Base-by-base conservation (phyloP, 1,140 invertebrate genomes). In the Aphelinus certus region DNA sequence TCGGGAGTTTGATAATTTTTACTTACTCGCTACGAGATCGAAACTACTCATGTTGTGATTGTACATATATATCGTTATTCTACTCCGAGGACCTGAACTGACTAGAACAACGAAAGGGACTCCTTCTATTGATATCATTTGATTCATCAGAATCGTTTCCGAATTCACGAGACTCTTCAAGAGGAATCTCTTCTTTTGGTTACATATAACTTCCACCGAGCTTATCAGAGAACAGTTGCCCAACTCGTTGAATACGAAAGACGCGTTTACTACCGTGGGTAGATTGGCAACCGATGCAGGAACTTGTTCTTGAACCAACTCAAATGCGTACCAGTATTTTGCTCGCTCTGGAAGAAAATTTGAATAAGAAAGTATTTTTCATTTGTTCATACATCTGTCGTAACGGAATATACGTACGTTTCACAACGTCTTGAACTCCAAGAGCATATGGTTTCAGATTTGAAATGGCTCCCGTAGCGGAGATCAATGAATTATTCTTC, bases 281-380 rank as follows among this genome's bases (percentile, higher is more conserved):
- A 42, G 7, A 7, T 48, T 43, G 58, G 1, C 45, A 49, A 46
- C 48, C 7, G 43, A 42, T 64, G 26, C 26, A 26, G 5, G 43
- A 6, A 66, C 55, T 48, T 79, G 61, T 43, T 76, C 66, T 43
- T 80, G 60, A 1, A 77, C 49, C 2, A 49, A 7, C 73, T 80
- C 79, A 46, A 83, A 76, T 63, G 81, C 81, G 47, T 77, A 61
- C 57, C 80, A 73, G 45, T 81, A 83, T 47, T 72, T 51, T 3
- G 80, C 81, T 3, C 58, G 71, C 69, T 75, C 82, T 83, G 6
- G 26, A 74, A 73, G 43, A 48, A 45, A 62, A 53, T 45, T 46
- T 7, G 9, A n/a, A 62, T 61, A 26, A 26, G 26, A 26, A 26
- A 26, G 26, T 26, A 26, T 26, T 26, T 26, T 26, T 26, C 26